phyloP scores from a whole-genome alignment of 2,888 invertebrate genomes.

The Chrysolina americana region DNA sequence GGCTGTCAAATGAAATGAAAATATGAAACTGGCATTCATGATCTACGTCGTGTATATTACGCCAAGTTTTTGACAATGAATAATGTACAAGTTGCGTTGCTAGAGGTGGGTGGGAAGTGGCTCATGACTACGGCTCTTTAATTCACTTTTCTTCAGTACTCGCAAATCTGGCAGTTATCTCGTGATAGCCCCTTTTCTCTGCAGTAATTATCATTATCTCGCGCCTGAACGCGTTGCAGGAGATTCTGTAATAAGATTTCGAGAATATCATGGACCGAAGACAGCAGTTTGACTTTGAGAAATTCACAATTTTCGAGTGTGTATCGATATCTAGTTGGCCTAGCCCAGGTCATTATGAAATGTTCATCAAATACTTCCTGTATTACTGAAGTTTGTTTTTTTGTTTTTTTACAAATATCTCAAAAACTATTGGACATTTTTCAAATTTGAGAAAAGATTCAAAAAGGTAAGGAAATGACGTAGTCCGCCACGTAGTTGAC shows the following conservation, averaged over 20 bases:
- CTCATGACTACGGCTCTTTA: not conserved
- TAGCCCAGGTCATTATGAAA: too few relatives aligned
- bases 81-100: not conserved
- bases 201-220: slow-evolving; percentile 3
- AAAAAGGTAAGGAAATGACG: too few relatives aligned
- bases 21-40: slow-evolving; percentile 3
- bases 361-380: too few relatives aligned
- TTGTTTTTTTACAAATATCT: too few relatives aligned
- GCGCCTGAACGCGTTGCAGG: not conserved
- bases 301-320: too few relatives aligned
- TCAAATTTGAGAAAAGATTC: too few relatives aligned
- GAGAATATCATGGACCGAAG: not conserved
- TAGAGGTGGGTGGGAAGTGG: not conserved
- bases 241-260: not conserved
- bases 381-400: too few relatives aligned
- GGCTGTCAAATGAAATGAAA: slow-evolving; percentile 15
- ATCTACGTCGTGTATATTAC: not conserved
- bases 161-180: not conserved
- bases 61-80: not conserved
- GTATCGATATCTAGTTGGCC: too few relatives aligned
- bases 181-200: not conserved
- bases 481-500: too few relatives aligned
- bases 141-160: not conserved
- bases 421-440: too few relatives aligned
- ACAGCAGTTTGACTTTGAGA: not conserved